A percentile compares a stretch with the other conserved stretches of the same genome.
These are phyloP conservation scores for Oreochromis spilurus DNA, from an alignment of 2,113 vertebrate genomes.

Conservation along the genomic window DNA sequence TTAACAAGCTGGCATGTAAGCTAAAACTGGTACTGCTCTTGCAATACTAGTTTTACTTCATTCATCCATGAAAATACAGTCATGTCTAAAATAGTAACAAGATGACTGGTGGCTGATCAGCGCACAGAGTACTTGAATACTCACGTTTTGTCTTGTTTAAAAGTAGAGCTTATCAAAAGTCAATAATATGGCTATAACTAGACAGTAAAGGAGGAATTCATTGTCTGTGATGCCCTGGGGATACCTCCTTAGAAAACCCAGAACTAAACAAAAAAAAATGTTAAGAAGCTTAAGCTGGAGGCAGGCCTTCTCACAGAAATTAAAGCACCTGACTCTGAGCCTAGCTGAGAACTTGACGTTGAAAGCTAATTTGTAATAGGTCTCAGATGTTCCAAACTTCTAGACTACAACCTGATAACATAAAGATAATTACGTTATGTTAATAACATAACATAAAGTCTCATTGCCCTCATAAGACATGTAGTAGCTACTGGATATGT, in stretches of 20 bases:
- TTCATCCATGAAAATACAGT: background rate
- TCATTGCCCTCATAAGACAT: background rate
- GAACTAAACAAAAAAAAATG: background rate
- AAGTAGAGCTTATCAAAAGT: background rate
- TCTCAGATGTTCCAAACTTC: background rate
- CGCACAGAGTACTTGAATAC: background rate
- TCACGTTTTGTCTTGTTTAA: background rate
- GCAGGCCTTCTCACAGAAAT: background rate
- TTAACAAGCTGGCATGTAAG: background rate
- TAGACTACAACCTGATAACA: background rate
- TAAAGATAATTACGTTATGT: background rate
- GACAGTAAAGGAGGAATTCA: background rate
- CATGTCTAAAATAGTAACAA: background rate
- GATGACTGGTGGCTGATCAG: background rate
- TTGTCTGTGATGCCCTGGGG: background rate
- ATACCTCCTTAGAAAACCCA: background rate
- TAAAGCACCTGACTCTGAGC: background rate
- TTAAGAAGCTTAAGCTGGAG: background rate
- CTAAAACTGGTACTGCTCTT: background rate
- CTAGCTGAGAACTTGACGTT: background rate
- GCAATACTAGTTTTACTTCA: background rate
- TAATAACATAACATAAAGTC: background rate
- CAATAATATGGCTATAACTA: background rate
- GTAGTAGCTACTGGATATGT: background rate
- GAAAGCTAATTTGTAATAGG: background rate